These are phyloP conservation scores for Drosophila azteca DNA, from an alignment of 1,140 invertebrate genomes.

Conservation along the genomic window DNA sequence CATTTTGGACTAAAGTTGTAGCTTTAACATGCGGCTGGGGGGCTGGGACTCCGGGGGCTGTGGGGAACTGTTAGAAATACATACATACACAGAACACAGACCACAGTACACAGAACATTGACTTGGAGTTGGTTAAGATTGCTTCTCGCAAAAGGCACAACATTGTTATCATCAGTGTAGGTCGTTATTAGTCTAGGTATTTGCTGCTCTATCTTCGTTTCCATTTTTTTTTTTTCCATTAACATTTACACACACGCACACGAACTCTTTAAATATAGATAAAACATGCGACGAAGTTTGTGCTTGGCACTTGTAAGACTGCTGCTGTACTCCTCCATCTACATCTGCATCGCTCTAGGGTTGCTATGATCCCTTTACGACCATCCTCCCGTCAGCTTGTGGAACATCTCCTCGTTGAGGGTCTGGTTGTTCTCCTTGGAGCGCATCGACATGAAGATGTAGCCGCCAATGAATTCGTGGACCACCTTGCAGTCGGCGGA, in stretches of 20 bases:
- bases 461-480: conserved; percentile 99
- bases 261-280: conserved; percentile 46
- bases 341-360: no score
- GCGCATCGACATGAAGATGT: conserved; percentile 99
- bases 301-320: conserved; percentile 63
- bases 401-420: conserved; percentile 98
- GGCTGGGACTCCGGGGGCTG: no score
- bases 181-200: conserved; percentile 43
- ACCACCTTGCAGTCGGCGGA: conserved; percentile 99
- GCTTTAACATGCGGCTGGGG: conserved; percentile 35
- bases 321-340: conserved; percentile 10
- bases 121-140: conserved; percentile 54
- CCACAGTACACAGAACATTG: conserved; percentile 36
- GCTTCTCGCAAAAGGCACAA: conserved; percentile 47
- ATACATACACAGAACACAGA: conserved; percentile 23
- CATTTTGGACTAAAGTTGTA: conserved; percentile 32
- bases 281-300: conserved; percentile 63
- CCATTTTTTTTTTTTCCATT: conserved; percentile 31
- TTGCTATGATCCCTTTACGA: conserved; percentile 42
- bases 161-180: conserved; percentile 46
- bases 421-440: conserved; percentile 99
- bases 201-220: no score
- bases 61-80: conserved; percentile 29
- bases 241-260: conserved; percentile 40
- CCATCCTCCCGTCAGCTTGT: conserved; percentile 99